These are phyloP conservation scores for Pyrocephalus nanus DNA, from an alignment of 2,797 vertebrate genomes.

Conservation along the genomic window DNA sequence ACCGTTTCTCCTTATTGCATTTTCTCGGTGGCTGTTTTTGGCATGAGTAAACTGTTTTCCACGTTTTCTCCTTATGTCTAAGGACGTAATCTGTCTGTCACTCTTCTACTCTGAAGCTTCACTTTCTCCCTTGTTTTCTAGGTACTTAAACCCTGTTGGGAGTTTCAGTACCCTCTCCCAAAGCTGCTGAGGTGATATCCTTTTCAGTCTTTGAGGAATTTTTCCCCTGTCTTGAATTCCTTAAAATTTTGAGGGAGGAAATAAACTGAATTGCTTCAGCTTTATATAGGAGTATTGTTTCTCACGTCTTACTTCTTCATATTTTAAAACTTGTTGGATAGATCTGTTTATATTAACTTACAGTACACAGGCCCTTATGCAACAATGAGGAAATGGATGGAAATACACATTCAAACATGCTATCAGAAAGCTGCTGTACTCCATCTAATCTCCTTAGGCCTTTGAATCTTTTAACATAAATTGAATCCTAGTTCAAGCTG, in stretches of 20 bases:
- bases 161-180: background rate
- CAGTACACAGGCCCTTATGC: background rate
- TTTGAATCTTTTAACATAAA: background rate
- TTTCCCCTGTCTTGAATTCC: background rate
- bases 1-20: slow-evolving; percentile 29
- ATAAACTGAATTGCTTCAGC: background rate
- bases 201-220: background rate
- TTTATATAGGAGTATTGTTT: background rate
- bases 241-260: background rate
- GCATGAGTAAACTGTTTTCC: background rate
- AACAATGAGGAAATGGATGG: background rate
- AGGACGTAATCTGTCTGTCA: background rate
- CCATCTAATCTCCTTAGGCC: background rate
- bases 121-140: background rate
- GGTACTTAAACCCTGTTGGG: background rate
- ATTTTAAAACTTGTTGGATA: background rate
- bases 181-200: background rate
- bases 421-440: background rate
- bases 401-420: background rate
- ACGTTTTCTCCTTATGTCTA: background rate
- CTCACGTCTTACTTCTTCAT: background rate
- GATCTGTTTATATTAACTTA: background rate
- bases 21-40: slow-evolving; percentile 26
- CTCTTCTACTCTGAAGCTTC: background rate
- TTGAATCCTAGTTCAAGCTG: background rate